Conservation (phyloP, 1,140 invertebrate genomes). For the Caenorhabditis briggsae region DNA sequence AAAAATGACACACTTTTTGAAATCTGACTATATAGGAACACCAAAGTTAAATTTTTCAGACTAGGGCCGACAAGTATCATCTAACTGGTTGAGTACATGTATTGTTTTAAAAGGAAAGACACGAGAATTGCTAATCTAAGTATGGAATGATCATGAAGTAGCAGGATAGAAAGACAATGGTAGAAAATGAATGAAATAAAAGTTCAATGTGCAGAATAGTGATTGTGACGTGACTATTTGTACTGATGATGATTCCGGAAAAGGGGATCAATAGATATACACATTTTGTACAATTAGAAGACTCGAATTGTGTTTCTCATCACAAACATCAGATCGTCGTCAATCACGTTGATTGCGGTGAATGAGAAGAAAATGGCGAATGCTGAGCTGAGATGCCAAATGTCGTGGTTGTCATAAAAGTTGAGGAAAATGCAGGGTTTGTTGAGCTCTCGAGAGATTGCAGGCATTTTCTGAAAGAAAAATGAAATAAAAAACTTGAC, state of each 20-base stretch:
- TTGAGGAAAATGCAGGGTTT: conserved; percentile 84
- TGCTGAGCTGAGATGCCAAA: conserved; percentile 91
- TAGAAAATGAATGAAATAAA: background rate
- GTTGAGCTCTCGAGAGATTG: conserved; percentile 85
- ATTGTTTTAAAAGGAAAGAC: background rate
- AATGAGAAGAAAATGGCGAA: conserved; percentile 90
- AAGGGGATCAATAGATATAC: background rate
- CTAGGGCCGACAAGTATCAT: background rate
- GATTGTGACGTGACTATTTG: background rate
- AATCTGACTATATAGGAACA: no score
- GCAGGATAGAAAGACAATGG: background rate
- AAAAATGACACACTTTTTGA: no score
- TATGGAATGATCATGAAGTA: background rate
- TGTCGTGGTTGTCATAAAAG: conserved; percentile 90
- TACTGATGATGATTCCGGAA: background rate
- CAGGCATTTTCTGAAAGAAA: conserved; percentile 81
- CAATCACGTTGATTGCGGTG: conserved; percentile 70
- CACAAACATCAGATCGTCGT: conserved; percentile 65
- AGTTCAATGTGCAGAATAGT: background rate
- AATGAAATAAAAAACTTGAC: no score
- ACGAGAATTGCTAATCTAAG: background rate
- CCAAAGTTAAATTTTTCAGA: no score
- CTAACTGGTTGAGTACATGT: background rate
- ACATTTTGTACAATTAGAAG: conserved; percentile 54
- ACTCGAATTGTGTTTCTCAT: conserved; percentile 62